phyloP scores from a whole-genome alignment of 2,113 vertebrate species.

The Smithornis capensis region DNA sequence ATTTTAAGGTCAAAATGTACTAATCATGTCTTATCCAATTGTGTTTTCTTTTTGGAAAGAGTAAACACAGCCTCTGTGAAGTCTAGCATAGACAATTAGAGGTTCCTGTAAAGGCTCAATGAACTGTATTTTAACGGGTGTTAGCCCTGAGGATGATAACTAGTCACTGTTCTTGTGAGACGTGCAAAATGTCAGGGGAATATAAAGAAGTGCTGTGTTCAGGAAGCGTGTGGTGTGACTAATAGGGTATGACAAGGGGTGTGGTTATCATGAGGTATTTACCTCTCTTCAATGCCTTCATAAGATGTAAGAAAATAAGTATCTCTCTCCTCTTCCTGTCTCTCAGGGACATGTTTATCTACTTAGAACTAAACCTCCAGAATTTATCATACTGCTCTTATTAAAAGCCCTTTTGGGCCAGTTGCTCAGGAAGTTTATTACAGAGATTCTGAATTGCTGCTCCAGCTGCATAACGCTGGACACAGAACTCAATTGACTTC shows the following conservation, averaged over 20 bases:
- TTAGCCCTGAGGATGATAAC: constrained; percentile 46
- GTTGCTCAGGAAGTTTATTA: constrained; percentile 28
- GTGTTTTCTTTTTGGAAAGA: constrained; percentile 9
- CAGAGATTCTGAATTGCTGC: neutral
- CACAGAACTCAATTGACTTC: neutral
- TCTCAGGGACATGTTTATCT: constrained; percentile 45
- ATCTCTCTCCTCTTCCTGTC: neutral
- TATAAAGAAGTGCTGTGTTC: constrained; percentile 53
- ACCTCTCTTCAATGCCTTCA: constrained; percentile 50
- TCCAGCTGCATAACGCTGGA: neutral
- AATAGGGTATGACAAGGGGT: constrained; percentile 72
- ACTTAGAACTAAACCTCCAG: neutral
- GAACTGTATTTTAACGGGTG: constrained; percentile 19
- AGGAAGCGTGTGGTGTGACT: constrained; percentile 74
- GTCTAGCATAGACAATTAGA: constrained; percentile 22
- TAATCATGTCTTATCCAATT: neutral
- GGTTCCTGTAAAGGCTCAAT: constrained; percentile 29
- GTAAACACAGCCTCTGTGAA: constrained; percentile 5
- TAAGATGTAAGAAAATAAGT: constrained; percentile 53
- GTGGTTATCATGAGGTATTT: constrained; percentile 69
- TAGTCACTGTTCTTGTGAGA: constrained; percentile 57
- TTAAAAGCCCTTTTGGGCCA: neutral
- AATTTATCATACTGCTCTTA: neutral
- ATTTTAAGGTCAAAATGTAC: constrained; percentile 8
- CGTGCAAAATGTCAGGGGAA: constrained; percentile 75